Evolutionary conservation across 2,888 invertebrate genomes (phyloP).

Genomic region (Hecatera dysodea): DNA sequence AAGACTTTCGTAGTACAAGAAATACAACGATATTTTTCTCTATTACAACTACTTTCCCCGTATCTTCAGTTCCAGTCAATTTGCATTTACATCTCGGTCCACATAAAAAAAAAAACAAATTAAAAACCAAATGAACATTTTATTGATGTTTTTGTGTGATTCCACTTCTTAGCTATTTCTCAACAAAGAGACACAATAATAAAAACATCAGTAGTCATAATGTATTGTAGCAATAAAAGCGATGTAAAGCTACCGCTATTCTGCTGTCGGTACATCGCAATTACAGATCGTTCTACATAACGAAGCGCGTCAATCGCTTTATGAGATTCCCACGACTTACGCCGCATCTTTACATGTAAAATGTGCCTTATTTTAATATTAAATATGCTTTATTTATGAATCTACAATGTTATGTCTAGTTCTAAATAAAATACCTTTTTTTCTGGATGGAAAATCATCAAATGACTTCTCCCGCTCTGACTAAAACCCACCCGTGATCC

Average conservation of each 20-base stretch:
- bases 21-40: background rate
- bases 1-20: background rate
- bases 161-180: constrained; percentile 8
- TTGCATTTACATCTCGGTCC: constrained; percentile 17
- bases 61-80: background rate
- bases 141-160: constrained; percentile 33
- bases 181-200: constrained; percentile 37
- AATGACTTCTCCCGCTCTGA: too few relatives aligned
- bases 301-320: constrained; percentile 78
- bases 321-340: constrained; percentile 77
- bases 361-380: constrained; percentile 40
- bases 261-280: constrained; percentile 72
- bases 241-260: constrained; percentile 62
- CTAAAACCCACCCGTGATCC: too few relatives aligned
- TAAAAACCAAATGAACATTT: constrained; percentile 9
- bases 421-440: too few relatives aligned
- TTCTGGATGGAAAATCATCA: too few relatives aligned
- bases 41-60: background rate
- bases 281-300: constrained; percentile 79
- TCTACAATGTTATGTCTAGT: background rate
- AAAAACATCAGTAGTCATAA: constrained; percentile 59
- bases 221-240: constrained; percentile 51
- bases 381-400: constrained; percentile 14
- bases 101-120: constrained; percentile 3
- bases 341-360: constrained; percentile 35